phyloP scores from a whole-genome alignment of 2,797 vertebrate species.

The Chelidonichthys spinosus region DNA sequence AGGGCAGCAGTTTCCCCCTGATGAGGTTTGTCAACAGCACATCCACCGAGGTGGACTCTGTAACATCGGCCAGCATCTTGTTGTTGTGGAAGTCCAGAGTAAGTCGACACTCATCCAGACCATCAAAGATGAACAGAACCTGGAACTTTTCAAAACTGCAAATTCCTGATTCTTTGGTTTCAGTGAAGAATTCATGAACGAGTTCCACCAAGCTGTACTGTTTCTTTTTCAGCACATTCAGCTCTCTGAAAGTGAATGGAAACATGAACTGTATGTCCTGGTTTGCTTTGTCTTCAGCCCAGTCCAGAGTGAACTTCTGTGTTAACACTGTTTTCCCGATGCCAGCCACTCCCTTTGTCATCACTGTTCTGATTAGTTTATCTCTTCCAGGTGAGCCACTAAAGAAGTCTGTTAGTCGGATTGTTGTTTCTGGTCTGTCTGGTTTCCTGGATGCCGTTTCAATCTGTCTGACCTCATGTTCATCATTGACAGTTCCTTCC shows the following conservation, averaged over 20 bases:
- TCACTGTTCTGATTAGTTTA: slow-evolving; percentile 19
- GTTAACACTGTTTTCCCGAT: slow-evolving; percentile 11
- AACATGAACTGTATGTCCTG: slow-evolving; percentile 31
- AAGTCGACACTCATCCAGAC: slow-evolving; percentile 10
- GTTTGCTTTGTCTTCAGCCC: slow-evolving; percentile 15
- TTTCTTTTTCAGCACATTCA: slow-evolving; percentile 13
- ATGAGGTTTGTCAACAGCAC: too few species aligned
- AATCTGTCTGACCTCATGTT: slow-evolving; percentile 6
- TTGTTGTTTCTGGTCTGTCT: too few species aligned
- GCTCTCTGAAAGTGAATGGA: slow-evolving; percentile 46
- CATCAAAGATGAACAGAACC: too few species aligned
- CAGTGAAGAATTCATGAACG: not conserved
- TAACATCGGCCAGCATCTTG: not conserved
- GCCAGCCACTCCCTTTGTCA: slow-evolving; percentile 32
- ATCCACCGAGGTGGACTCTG: not conserved
- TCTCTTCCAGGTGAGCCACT: slow-evolving; percentile 10
- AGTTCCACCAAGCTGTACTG: not conserved
- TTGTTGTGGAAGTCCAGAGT: slow-evolving; percentile 16
- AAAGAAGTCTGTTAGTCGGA: too few species aligned
- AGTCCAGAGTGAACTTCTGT: slow-evolving; percentile 43
- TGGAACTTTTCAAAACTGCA: too few species aligned
- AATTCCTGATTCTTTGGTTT: not conserved
- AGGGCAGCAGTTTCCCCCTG: too few species aligned
- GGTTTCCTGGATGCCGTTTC: not conserved
- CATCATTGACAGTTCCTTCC: not conserved